A percentile compares a stretch with the other conserved stretches of the same genome.
phyloP scores from a whole-genome alignment of 2,888 invertebrate genomes.

The Euproctis similis region DNA sequence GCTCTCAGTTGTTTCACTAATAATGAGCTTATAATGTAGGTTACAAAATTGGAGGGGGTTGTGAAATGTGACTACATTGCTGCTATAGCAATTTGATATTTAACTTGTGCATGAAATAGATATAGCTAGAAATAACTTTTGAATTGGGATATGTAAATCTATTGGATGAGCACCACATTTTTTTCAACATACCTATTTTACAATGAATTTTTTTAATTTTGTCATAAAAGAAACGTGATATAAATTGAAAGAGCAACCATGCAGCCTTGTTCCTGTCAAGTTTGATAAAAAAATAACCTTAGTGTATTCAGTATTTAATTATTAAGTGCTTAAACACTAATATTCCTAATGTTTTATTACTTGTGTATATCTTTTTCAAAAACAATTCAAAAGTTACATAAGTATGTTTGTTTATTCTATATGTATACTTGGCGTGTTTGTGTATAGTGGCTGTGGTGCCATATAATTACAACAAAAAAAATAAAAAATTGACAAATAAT shows the following conservation, averaged over 20 bases:
- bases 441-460: constrained; percentile 65
- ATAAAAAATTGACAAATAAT: constrained; percentile 71
- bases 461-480: constrained; percentile 58
- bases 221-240: too few species aligned
- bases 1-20: constrained; percentile 25
- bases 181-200: too few species aligned
- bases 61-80: constrained; percentile 41
- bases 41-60: constrained; percentile 47
- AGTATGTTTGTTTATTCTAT: constrained; percentile 47
- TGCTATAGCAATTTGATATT: constrained; percentile 40
- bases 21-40: constrained; percentile 54
- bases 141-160: too few species aligned
- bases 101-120: constrained; percentile 32
- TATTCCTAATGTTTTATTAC: too few species aligned
- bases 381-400: constrained; percentile 19
- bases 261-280: too few species aligned
- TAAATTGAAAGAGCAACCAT: too few species aligned
- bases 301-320: too few species aligned
- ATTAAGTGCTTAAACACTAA: too few species aligned
- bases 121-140: constrained; percentile 32
- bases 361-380: too few species aligned
- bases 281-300: too few species aligned
- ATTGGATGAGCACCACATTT: too few species aligned
- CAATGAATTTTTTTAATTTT: too few species aligned
- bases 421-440: constrained; percentile 42